Conservation (phyloP, 2,888 invertebrate species). For the Calameuta filiformis region DNA sequence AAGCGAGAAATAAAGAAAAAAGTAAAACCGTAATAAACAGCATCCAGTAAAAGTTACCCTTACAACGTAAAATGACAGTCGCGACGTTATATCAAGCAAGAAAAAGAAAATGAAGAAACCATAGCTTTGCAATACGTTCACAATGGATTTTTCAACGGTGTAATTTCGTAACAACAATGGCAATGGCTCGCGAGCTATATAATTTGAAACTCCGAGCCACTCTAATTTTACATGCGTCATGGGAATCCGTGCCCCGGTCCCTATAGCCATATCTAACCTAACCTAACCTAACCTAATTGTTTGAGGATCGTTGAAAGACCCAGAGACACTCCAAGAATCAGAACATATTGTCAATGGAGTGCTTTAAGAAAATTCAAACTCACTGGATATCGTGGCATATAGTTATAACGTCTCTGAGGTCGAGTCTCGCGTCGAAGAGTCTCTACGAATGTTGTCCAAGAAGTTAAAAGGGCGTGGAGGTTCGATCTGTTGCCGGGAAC, state of each 20-base stretch:
- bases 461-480: slow-evolving; percentile 17
- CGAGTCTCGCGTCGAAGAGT: neutral
- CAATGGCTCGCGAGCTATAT: slow-evolving; percentile 23
- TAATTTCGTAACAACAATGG: slow-evolving; percentile 52
- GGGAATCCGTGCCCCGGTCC: slow-evolving; percentile 33
- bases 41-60: neutral
- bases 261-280: neutral
- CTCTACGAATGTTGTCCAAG: slow-evolving; percentile 16
- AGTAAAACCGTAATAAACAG: neutral
- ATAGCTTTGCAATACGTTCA: slow-evolving; percentile 32
- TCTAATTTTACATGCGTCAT: slow-evolving; percentile 47
- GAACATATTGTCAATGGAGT: neutral
- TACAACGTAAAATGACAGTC: neutral
- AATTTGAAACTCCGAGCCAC: slow-evolving; percentile 26
- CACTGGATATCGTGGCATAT: neutral
- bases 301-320: neutral
- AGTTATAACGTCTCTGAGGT: neutral
- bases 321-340: neutral
- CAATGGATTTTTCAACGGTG: slow-evolving; percentile 50
- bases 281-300: neutral
- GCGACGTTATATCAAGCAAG: neutral
- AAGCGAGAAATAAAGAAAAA: slow-evolving; percentile 23
- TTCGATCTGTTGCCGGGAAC: slow-evolving; percentile 22
- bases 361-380: neutral
- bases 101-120: slow-evolving; percentile 9